Evolutionary conservation across 2,797 vertebrate genomes (phyloP).

Genomic region (Hypotaenidia okinawae): DNA sequence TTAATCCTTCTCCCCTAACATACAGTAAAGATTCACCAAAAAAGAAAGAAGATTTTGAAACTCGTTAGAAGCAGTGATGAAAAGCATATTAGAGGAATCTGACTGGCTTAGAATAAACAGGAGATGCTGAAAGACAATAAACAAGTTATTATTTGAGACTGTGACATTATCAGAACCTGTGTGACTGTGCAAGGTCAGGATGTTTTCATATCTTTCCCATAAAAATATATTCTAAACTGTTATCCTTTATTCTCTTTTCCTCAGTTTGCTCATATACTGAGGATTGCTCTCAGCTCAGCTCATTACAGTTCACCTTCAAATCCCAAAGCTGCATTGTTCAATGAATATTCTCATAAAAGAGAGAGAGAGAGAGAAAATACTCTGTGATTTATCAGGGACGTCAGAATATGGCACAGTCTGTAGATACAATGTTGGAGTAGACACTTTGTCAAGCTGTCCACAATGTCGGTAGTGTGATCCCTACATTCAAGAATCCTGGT

Average conservation of each 20-base stretch:
- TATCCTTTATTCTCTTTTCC: not conserved
- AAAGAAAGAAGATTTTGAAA: not conserved
- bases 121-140: not conserved
- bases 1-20: not conserved
- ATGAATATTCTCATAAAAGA: not conserved
- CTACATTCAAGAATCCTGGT: not conserved
- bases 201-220: not conserved
- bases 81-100: not conserved
- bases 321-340: not conserved
- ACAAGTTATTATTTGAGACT: not conserved
- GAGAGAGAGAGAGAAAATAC: not conserved
- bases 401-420: not conserved
- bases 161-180: not conserved
- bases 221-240: not conserved
- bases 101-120: not conserved
- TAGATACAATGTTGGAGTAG: not conserved
- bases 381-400: not conserved
- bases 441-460: not conserved
- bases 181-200: not conserved
- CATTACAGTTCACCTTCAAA: not conserved
- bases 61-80: not conserved
- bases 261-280: not conserved
- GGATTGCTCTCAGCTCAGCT: not conserved
- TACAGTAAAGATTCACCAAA: not conserved
- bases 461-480: not conserved